These are phyloP conservation scores for Trichacis sp. DNA, from an alignment of 2,888 invertebrate genomes.

Conservation along the genomic window DNA sequence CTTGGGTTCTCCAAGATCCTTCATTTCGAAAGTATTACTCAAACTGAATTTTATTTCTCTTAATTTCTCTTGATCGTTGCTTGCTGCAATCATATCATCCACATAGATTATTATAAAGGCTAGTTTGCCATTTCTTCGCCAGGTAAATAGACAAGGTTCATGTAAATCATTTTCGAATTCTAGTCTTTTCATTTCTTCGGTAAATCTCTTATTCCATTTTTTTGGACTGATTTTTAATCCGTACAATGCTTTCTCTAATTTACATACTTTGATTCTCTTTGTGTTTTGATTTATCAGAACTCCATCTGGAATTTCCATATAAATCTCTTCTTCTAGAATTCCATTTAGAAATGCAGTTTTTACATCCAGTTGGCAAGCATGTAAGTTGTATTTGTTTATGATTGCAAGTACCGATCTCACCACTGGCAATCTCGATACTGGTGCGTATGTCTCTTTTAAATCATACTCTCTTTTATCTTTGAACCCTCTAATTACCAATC, in stretches of 20 bases:
- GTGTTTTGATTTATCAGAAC: not conserved
- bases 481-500: slow-evolving; percentile 37
- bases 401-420: slow-evolving; percentile 25
- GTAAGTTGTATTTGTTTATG: slow-evolving; percentile 23
- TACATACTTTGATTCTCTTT: slow-evolving; percentile 10
- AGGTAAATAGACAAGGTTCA: slow-evolving; percentile 43
- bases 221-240: slow-evolving; percentile 18
- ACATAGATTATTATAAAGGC: slow-evolving; percentile 41
- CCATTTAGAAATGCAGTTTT: slow-evolving; percentile 25
- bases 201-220: slow-evolving; percentile 32
- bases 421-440: slow-evolving; percentile 32
- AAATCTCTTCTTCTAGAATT: slow-evolving; percentile 14
- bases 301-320: slow-evolving; percentile 20
- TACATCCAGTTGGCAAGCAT: slow-evolving; percentile 21
- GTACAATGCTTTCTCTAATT: slow-evolving; percentile 14
- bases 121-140: slow-evolving; percentile 35
- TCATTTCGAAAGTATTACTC: slow-evolving; percentile 43
- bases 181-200: too few species aligned
- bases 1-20: slow-evolving; percentile 40
- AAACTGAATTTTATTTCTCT: slow-evolving; percentile 32
- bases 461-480: slow-evolving; percentile 32
- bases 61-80: slow-evolving; percentile 35
- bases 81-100: slow-evolving; percentile 27
- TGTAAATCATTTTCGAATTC: too few species aligned
- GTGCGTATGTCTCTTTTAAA: slow-evolving; percentile 38